Evolutionary conservation across 2,888 invertebrate species (phyloP).

Genomic region (Lochmaea capreae): DNA sequence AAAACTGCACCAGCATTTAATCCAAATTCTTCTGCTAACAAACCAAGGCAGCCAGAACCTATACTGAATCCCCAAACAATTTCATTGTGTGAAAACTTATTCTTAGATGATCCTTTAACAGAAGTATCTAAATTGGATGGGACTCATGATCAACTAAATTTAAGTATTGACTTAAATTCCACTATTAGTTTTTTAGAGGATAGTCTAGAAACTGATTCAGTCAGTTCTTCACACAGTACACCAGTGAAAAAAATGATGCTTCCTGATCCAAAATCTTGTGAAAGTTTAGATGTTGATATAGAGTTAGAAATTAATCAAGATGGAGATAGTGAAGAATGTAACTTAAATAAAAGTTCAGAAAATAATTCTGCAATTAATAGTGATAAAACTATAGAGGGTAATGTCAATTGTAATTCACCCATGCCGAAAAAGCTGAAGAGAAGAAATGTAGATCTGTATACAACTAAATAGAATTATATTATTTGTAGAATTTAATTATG

Average conservation of each 20-base stretch:
- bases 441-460: conserved; percentile 64
- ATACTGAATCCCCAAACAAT: conserved; percentile 78
- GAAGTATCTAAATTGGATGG: conserved; percentile 46
- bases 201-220: conserved; percentile 21
- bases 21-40: conserved; percentile 59
- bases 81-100: conserved; percentile 74
- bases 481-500: not conserved
- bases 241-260: conserved; percentile 48
- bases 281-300: not conserved
- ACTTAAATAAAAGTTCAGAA: not conserved
- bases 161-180: conserved; percentile 44
- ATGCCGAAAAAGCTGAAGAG: conserved; percentile 63
- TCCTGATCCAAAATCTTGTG: conserved; percentile 54
- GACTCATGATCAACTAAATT: conserved; percentile 42
- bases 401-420: conserved; percentile 36
- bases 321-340: not conserved
- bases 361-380: conserved; percentile 1
- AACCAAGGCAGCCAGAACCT: conserved; percentile 60
- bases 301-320: not conserved
- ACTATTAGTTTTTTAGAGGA: conserved; percentile 44
- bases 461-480: conserved; percentile 30
- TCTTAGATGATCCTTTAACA: conserved; percentile 83
- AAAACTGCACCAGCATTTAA: conserved; percentile 77
- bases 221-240: conserved; percentile 37
- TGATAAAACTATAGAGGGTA: conserved; percentile 15